These are phyloP conservation scores for Lordiphosa mommai DNA, from an alignment of 1,140 invertebrate genomes.

Conservation along the genomic window DNA sequence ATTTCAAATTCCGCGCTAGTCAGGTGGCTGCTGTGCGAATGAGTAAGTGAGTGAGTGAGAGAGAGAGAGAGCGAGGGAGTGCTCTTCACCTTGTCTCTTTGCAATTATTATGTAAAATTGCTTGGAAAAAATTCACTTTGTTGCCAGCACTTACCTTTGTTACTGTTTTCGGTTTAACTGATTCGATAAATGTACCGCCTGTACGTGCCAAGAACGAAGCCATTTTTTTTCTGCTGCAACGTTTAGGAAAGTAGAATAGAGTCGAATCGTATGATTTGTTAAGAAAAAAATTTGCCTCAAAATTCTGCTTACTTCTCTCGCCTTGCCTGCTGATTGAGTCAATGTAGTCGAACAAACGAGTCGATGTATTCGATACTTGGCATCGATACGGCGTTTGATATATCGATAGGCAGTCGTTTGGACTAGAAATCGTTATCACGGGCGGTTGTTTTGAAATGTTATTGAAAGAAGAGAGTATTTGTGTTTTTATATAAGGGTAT, in stretches of 20 bases:
- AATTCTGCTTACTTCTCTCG: slow-evolving; percentile 24
- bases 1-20: slow-evolving; percentile 29
- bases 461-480: too few relatives aligned
- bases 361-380: too few relatives aligned
- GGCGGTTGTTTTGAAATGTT: too few relatives aligned
- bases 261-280: neutral
- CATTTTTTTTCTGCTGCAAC: slow-evolving; percentile 43
- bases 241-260: slow-evolving; percentile 5
- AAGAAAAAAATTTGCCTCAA: slow-evolving; percentile 6
- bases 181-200: slow-evolving; percentile 51
- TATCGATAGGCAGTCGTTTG: too few relatives aligned
- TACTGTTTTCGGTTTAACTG: slow-evolving; percentile 50
- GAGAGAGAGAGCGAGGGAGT: neutral
- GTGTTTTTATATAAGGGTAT: too few relatives aligned
- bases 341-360: too few relatives aligned
- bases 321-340: too few relatives aligned
- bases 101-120: slow-evolving; percentile 76
- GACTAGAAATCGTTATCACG: too few relatives aligned
- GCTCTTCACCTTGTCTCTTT: slow-evolving; percentile 41
- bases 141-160: slow-evolving; percentile 55
- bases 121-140: slow-evolving; percentile 11
- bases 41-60: neutral
- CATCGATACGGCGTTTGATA: too few relatives aligned
- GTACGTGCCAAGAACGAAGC: slow-evolving; percentile 71
- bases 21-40: slow-evolving; percentile 49